phyloP scores from a whole-genome alignment of 2,888 invertebrate genomes.

The Drosophila niveifrons region DNA sequence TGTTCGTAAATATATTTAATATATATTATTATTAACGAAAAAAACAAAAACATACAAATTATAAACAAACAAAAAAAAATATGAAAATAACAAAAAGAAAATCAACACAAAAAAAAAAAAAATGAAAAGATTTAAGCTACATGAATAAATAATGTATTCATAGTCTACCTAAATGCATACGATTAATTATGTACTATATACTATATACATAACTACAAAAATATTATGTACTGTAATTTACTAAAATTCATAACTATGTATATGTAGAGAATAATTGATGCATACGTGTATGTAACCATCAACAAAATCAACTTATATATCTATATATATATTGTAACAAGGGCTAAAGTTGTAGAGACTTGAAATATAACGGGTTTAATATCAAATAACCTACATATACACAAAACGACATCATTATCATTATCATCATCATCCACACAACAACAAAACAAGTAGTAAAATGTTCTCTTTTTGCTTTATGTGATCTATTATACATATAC shows the following conservation, averaged over 20 bases:
- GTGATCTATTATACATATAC: slow-evolving; percentile 82
- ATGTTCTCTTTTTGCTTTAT: slow-evolving; percentile 84
- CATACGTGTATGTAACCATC: slow-evolving; percentile 53
- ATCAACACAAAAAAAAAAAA: slow-evolving; percentile 29
- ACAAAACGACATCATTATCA: slow-evolving; percentile 45
- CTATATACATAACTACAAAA: slow-evolving; percentile 45
- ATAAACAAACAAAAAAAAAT: slow-evolving; percentile 38
- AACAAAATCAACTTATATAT: slow-evolving; percentile 40
- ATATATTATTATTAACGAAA: slow-evolving; percentile 82
- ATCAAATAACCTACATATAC: slow-evolving; percentile 48
- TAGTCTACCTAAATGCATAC: slow-evolving; percentile 69
- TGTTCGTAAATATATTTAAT: slow-evolving; percentile 85
- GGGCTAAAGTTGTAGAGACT: slow-evolving; percentile 59
- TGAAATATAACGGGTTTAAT: slow-evolving; percentile 53
- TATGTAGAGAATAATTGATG: slow-evolving; percentile 70
- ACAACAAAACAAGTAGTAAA: slow-evolving; percentile 69
- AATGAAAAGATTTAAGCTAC: slow-evolving; percentile 61
- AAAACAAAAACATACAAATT: slow-evolving; percentile 56
- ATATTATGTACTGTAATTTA: slow-evolving; percentile 72
- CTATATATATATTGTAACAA: slow-evolving; percentile 44
- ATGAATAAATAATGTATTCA: slow-evolving; percentile 68
- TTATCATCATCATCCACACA: slow-evolving; percentile 52
- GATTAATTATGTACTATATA: slow-evolving; percentile 67
- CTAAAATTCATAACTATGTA: slow-evolving; percentile 67
- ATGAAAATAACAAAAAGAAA: slow-evolving; percentile 28